Conservation (phyloP, 1,140 invertebrate genomes). For the Geopemphigus sp. region DNA sequence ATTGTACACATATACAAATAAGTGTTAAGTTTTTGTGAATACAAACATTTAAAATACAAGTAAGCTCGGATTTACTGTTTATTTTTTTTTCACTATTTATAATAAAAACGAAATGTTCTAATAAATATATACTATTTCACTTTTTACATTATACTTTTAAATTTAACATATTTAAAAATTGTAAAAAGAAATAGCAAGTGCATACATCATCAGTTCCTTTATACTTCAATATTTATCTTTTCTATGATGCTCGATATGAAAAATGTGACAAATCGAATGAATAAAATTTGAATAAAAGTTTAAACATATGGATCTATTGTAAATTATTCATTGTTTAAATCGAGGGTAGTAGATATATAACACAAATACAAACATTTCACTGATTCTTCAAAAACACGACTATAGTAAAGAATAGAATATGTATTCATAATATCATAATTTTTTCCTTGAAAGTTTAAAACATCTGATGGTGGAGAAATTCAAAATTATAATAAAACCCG, state of each 20-base stretch:
- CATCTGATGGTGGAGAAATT: background rate
- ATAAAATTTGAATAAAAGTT: slow-evolving; percentile 6
- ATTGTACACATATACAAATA: too few species aligned
- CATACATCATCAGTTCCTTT: background rate
- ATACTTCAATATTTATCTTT: background rate
- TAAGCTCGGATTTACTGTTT: background rate
- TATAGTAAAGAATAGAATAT: background rate
- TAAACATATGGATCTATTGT: background rate
- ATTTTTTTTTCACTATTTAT: background rate
- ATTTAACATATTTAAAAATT: too few species aligned
- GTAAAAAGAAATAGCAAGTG: background rate
- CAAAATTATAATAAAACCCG: slow-evolving; percentile 10
- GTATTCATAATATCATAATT: background rate
- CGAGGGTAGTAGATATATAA: background rate
- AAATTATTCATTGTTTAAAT: slow-evolving; percentile 21
- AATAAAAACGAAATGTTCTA: too few species aligned
- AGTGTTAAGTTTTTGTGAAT: too few species aligned
- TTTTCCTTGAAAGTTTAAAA: background rate
- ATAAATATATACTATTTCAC: too few species aligned
- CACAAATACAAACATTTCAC: background rate
- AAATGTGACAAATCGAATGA: background rate
- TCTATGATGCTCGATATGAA: background rate
- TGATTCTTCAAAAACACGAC: background rate
- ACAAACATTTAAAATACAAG: too few species aligned
- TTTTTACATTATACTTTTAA: too few species aligned